Percentiles rank a stretch among this genome's conserved stretches.
These are phyloP conservation scores for Lutraria rhynchaena DNA, from an alignment of 1,140 invertebrate species.

Conservation along the genomic window DNA sequence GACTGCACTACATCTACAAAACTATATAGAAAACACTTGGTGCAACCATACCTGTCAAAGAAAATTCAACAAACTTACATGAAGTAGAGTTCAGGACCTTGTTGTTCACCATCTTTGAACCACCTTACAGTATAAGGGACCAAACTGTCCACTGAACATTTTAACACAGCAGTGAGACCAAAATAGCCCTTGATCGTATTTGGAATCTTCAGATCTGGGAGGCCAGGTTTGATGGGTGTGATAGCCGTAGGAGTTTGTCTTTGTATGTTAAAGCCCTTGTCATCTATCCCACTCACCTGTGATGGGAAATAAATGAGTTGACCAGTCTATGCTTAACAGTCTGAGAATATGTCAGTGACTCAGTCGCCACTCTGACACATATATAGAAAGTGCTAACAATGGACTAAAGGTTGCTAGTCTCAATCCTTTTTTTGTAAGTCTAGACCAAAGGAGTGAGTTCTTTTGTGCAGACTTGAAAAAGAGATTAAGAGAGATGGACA, in stretches of 20 bases:
- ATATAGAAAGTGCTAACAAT: too few species aligned
- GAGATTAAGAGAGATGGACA: too few species aligned
- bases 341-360: too few species aligned
- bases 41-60: too few species aligned
- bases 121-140: conserved; percentile 84
- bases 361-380: too few species aligned
- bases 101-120: conserved; percentile 80
- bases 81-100: conserved; percentile 74
- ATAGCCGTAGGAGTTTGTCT: conserved; percentile 79
- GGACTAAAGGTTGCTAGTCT: too few species aligned
- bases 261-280: conserved; percentile 73
- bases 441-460: too few species aligned
- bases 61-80: conserved; percentile 61
- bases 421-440: too few species aligned
- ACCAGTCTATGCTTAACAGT: too few species aligned
- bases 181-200: conserved; percentile 76
- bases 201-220: conserved; percentile 78
- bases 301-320: conserved; percentile 9
- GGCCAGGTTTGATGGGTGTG: conserved; percentile 69
- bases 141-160: conserved; percentile 84
- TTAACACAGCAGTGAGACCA: conserved; percentile 78
- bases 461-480: too few species aligned
- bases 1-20: too few species aligned
- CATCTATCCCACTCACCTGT: conserved; percentile 79
- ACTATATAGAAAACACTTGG: too few species aligned